Conservation (phyloP, 2,797 vertebrate genomes). For the Hybognathus amarus region DNA sequence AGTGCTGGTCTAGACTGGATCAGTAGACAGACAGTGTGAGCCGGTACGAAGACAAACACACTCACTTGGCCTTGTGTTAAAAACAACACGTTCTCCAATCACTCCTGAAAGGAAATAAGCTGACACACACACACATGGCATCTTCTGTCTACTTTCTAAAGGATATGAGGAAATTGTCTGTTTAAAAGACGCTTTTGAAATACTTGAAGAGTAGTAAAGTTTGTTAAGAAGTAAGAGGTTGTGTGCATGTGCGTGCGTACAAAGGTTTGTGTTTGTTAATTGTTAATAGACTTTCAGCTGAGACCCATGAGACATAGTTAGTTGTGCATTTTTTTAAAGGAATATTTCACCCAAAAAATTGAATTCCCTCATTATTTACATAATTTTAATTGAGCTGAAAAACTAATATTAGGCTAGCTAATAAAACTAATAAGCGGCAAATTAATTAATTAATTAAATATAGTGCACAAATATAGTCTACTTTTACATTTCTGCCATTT, state of each 20-base stretch:
- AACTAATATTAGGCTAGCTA: too few species aligned
- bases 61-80: slow-evolving; percentile 6
- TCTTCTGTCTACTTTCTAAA: not conserved
- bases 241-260: not conserved
- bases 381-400: not conserved
- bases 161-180: slow-evolving; percentile 12
- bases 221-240: not conserved
- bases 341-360: not conserved
- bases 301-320: not conserved
- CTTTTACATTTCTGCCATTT: not conserved
- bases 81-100: not conserved
- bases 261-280: slow-evolving; percentile 33
- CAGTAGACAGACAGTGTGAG: not conserved
- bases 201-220: slow-evolving; percentile 2
- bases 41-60: not conserved
- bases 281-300: slow-evolving; percentile 19
- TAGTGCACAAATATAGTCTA: not conserved
- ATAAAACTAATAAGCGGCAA: not conserved
- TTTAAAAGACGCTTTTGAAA: slow-evolving; percentile 21
- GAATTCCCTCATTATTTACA: not conserved
- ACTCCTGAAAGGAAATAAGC: not conserved
- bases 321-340: not conserved
- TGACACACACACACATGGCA: not conserved
- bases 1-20: slow-evolving; percentile 7
- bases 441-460: not conserved